Evolutionary conservation across 1,140 invertebrate genomes (phyloP).

Genomic region (Stegodyphus dumicola): DNA sequence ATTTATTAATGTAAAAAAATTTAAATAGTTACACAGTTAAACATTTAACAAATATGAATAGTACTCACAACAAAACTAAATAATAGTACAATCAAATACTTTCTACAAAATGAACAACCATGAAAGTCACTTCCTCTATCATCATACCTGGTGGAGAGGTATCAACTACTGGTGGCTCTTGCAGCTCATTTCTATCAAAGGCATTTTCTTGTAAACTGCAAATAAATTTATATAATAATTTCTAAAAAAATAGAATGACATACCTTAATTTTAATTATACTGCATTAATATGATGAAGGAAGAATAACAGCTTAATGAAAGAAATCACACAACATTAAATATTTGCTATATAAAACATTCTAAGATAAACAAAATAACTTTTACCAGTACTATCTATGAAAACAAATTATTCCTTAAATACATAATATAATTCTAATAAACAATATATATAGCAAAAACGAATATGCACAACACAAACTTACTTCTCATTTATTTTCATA

Average conservation of each 20-base stretch:
- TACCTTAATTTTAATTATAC: too few species aligned
- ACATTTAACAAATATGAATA: too few species aligned
- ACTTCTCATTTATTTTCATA: constrained; percentile 63
- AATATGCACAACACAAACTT: neutral
- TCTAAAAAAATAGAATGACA: neutral
- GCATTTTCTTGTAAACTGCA: constrained; percentile 36
- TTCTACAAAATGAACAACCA: neutral
- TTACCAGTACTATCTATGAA: too few species aligned
- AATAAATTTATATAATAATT: neutral
- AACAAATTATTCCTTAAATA: too few species aligned
- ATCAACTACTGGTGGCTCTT: constrained; percentile 47
- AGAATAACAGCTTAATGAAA: neutral
- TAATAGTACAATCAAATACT: neutral
- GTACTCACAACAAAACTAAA: too few species aligned
- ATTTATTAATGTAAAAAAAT: too few species aligned
- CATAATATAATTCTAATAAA: too few species aligned
- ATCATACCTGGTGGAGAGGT: constrained; percentile 45
- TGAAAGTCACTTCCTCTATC: too few species aligned
- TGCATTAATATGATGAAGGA: neutral
- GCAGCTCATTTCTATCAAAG: constrained; percentile 36
- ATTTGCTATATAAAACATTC: neutral
- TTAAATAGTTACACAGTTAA: too few species aligned
- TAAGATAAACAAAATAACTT: too few species aligned
- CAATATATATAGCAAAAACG: too few species aligned
- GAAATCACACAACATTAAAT: neutral